Percentiles rank a stretch among this genome's conserved stretches.
These are phyloP conservation scores for Poecilia wingei DNA, from an alignment of 2,797 vertebrate species.

Conservation along the genomic window DNA sequence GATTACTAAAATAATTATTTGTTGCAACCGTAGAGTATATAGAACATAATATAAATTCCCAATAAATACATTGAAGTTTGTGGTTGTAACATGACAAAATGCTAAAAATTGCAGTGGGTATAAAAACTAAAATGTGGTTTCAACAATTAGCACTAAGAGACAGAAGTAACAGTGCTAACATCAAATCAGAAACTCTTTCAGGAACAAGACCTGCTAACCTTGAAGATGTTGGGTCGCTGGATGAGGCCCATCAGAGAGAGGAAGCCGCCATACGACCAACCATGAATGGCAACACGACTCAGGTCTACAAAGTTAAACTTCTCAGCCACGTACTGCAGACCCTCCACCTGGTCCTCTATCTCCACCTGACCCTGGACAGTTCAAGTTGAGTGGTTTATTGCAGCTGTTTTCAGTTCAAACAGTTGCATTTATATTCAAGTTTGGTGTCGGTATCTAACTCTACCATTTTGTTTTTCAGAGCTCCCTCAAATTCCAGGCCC, in stretches of 20 bases:
- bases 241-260: conserved; percentile 98
- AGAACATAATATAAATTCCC: not conserved
- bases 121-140: not conserved
- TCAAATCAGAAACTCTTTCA: not conserved
- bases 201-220: conserved; percentile 76
- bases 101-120: not conserved
- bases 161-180: not conserved
- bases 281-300: conserved; percentile 93
- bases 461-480: conserved; percentile 98
- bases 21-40: too few species aligned
- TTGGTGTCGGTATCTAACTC: not conserved
- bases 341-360: conserved; percentile 98
- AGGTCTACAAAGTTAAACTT: conserved; percentile 96
- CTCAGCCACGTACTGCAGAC: conserved; percentile 92
- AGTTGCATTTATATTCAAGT: not conserved
- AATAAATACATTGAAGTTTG: not conserved
- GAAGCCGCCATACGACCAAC: conserved; percentile 97
- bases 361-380: conserved; percentile 93
- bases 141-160: not conserved
- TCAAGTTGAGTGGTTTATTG: not conserved
- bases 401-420: not conserved
- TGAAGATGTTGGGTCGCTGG: conserved; percentile 93
- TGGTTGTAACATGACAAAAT: not conserved
- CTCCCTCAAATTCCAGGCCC: conserved; percentile 94
- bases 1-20: too few species aligned